These are phyloP conservation scores for Ypsolopha sequella DNA, from an alignment of 2,888 invertebrate genomes.

Conservation along the genomic window DNA sequence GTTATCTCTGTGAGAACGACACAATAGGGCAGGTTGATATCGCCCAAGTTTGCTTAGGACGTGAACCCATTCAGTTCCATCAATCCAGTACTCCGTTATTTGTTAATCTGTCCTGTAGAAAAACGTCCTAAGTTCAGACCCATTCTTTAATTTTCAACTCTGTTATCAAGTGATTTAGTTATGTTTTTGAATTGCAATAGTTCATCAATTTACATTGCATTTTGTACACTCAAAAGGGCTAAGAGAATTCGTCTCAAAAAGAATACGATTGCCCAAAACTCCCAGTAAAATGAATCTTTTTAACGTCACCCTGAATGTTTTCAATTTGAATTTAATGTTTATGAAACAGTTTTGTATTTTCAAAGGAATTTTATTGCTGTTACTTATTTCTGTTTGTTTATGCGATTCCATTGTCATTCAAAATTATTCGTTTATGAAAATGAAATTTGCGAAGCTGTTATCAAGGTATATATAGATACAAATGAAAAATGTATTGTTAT, in stretches of 20 bases:
- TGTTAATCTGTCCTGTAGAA: conserved; percentile 32
- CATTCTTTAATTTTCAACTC: conserved; percentile 21
- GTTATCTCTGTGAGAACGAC: conserved; percentile 30
- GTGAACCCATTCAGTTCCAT: conserved; percentile 47
- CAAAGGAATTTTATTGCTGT: too few species aligned
- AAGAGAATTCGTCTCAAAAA: background rate
- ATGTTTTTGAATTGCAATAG: too few species aligned
- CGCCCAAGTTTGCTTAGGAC: conserved; percentile 56
- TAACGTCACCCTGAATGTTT: background rate
- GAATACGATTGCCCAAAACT: background rate
- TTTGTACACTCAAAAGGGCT: background rate
- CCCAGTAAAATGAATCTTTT: background rate
- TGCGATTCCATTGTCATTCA: too few species aligned
- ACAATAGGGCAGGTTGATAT: conserved; percentile 38
- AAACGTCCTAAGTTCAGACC: conserved; percentile 28
- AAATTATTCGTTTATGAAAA: too few species aligned
- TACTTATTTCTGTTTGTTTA: too few species aligned
- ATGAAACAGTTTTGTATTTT: background rate
- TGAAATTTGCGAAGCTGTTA: too few species aligned
- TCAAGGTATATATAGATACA: too few species aligned
- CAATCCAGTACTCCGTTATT: conserved; percentile 56
- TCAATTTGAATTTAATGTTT: background rate
- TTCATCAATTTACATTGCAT: background rate
- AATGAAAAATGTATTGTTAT: too few species aligned
- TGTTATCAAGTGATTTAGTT: background rate